Base-by-base conservation (phyloP, 2,797 vertebrate species). In the Chelon auratus region DNA sequence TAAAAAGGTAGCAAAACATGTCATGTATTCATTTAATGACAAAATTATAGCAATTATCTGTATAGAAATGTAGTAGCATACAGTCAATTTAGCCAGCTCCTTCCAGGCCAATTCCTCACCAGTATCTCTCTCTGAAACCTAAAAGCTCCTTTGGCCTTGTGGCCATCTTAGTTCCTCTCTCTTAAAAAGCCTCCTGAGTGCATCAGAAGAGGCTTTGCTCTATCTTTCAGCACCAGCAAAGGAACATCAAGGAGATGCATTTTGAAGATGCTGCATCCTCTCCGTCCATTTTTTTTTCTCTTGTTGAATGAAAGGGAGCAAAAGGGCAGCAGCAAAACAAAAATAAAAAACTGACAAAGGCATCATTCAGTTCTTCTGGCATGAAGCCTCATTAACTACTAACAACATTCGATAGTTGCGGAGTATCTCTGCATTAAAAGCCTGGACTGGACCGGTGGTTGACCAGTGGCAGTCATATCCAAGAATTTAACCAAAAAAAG, bases 231-330 rank as follows among this genome's bases (percentile, higher is more conserved):
- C 20, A n/a, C 15, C 17, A 39, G 45, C 51, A 69, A 66, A 36
- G 30, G 1, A 67, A 67, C 26, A 59, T 75, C 20, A 71, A 67
- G 54, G 20, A 65, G 30, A 69, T 48, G 43, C 18, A 56, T 56
- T 69, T 50, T 61, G 51, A 26, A 66, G 67, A 67, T 26, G 53
- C 63, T 33, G 39, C 26, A 22, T 33, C 64, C 55, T 60, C 17
- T 43, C 45, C 11, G 18, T 48, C 60, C 26, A 50, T 50, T 59
- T 67, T 59, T 50, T 64, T 60, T 68, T 73, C 56, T 62, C 61
- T 12, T 66, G 37, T 40, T 36, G 20, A 39, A 42, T 60, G 45
- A 51, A 64, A 70, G 40, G 67, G 55, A 54, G 14, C 43, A 51
- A 64, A 47, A 14, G 36, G 50, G 22, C 40, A 30, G 50, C 4